These are phyloP conservation scores for Rhodeus uyekii DNA, from an alignment of 2,797 vertebrate genomes.

Conservation along the genomic window DNA sequence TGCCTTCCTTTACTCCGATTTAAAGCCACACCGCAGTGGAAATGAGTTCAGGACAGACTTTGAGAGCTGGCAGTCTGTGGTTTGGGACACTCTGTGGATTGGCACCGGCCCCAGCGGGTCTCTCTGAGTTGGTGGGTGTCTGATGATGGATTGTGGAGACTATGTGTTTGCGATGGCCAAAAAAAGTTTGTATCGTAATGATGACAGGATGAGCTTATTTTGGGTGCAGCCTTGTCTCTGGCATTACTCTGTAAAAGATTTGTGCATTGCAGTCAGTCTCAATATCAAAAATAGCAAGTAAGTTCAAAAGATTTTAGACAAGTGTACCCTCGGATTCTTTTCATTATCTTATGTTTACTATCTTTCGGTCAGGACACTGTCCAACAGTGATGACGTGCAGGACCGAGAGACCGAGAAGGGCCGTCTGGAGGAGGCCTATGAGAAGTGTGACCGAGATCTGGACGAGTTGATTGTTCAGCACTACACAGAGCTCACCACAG, in stretches of 20 bases:
- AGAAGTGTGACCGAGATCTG: conserved; percentile 90
- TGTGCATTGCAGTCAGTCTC: not conserved
- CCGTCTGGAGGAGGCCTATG: conserved; percentile 93
- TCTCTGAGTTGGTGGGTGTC: not conserved
- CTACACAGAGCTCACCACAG: conserved; percentile 95
- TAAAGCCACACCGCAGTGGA: conserved; percentile 20
- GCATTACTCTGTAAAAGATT: not conserved
- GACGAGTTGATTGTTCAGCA: conserved; percentile 94
- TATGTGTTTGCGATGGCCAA: conserved; percentile 5
- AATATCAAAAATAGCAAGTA: not conserved
- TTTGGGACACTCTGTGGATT: conserved; percentile 25
- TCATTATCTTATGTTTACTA: too few species aligned
- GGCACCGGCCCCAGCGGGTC: not conserved
- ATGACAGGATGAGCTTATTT: conserved; percentile 3
- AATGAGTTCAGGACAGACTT: conserved; percentile 36
- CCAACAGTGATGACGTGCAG: conserved; percentile 92
- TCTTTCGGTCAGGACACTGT: conserved; percentile 83
- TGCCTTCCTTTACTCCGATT: conserved; percentile 27
- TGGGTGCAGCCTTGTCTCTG: not conserved
- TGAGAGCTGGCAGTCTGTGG: conserved; percentile 36
- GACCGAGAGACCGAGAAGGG: conserved; percentile 95
- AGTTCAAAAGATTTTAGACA: too few species aligned
- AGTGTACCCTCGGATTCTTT: too few species aligned
- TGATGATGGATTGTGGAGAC: conserved; percentile 30
- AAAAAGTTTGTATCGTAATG: conserved; percentile 12